Percentiles rank a stretch among this genome's conserved stretches.
These are phyloP conservation scores for Rhynchomys soricoides DNA, from an alignment of 2,113 vertebrate genomes.

Conservation along the genomic window DNA sequence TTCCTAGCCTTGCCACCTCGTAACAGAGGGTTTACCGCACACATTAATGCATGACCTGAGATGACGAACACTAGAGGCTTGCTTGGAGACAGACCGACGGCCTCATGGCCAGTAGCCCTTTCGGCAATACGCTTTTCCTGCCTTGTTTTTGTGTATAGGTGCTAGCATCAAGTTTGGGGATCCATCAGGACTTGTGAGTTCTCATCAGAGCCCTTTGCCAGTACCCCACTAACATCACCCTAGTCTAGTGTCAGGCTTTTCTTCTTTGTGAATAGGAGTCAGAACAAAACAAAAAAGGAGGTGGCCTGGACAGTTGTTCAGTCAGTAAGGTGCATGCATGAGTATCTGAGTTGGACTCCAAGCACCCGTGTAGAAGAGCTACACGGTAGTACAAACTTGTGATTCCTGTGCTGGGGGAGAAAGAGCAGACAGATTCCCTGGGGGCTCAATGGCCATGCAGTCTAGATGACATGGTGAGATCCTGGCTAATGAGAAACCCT, in stretches of 20 bases:
- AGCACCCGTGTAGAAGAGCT: no score
- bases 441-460: background rate
- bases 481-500: background rate
- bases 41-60: background rate
- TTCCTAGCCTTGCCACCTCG: background rate
- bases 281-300: background rate
- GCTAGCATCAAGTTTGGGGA: background rate
- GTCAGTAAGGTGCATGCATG: background rate
- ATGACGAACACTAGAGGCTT: background rate
- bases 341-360: background rate
- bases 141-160: background rate
- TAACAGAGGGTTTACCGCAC: background rate
- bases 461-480: background rate
- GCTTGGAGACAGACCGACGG: background rate
- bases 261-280: background rate
- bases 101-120: background rate
- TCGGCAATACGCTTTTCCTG: background rate
- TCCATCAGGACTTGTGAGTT: background rate
- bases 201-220: background rate
- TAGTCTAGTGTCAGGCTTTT: rapidly evolving
- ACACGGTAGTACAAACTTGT: background rate
- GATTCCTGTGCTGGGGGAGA: background rate
- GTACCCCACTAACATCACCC: background rate
- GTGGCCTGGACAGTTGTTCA: background rate
- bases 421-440: background rate